phyloP scores from a whole-genome alignment of 64 coral and sea anemone species.

The Porites lutea region DNA sequence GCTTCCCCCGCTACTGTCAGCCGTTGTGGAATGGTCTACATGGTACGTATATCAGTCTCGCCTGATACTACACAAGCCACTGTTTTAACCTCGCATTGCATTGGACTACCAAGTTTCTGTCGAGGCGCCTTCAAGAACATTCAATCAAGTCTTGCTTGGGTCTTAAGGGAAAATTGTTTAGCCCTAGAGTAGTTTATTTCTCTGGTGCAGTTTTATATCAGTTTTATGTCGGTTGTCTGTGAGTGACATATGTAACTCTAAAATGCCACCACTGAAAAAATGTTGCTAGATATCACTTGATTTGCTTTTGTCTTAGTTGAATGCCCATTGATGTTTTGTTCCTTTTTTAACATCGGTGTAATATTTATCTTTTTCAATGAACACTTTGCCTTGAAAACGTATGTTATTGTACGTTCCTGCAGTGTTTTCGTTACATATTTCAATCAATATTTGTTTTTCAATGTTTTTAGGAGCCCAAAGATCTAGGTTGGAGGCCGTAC shows the following conservation, averaged over 20 bases:
- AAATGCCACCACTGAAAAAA: no score
- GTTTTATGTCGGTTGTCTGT: no score
- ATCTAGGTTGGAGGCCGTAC: conserved; percentile 95
- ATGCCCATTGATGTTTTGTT: background rate
- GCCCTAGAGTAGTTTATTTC: no score
- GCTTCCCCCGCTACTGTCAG: conserved; percentile 98
- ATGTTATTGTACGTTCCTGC: background rate
- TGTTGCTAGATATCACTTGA: no score
- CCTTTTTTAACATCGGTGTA: background rate
- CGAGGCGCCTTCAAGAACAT: background rate
- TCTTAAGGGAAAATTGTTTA: no score
- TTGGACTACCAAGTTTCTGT: no score
- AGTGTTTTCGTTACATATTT: no score
- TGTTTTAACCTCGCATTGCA: no score
- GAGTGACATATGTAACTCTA: no score
- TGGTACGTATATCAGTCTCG: conserved; percentile 55
- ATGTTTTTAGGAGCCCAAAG: conserved; percentile 77
- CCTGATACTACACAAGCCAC: background rate
- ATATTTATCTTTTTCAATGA: no score
- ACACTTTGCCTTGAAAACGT: background rate
- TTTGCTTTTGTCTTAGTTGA: no score
- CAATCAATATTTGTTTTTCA: background rate
- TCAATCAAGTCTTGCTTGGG: background rate
- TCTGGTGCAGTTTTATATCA: no score
- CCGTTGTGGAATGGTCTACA: conserved; percentile 97